Conservation (phyloP, 2,113 vertebrate genomes). For the Datnioides undecimradiatus region DNA sequence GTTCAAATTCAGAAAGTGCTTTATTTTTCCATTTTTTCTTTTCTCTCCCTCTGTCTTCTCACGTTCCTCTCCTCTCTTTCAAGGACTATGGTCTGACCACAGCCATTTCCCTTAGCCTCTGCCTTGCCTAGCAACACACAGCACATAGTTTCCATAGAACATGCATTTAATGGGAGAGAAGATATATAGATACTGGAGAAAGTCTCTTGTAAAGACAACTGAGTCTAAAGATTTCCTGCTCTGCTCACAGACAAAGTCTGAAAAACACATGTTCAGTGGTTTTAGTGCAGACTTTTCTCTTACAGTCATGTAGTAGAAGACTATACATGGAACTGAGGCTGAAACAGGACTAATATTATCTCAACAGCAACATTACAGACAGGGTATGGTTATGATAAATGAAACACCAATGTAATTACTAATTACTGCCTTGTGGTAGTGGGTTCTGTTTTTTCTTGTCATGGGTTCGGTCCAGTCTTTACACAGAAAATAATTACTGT, state of each 20-base stretch:
- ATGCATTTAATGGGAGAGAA: conserved; percentile 71
- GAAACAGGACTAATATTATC: conserved; percentile 24
- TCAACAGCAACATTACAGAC: conserved; percentile 31
- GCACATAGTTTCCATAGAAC: conserved; percentile 82
- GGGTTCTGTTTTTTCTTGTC: conserved; percentile 35
- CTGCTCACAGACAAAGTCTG: conserved; percentile 39
- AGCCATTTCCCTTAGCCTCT: conserved; percentile 81
- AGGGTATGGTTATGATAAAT: conserved; percentile 37
- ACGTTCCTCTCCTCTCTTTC: conserved; percentile 64
- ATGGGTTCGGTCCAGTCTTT: conserved; percentile 26
- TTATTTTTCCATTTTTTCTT: conserved; percentile 25
- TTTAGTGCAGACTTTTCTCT: conserved; percentile 37
- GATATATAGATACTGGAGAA: conserved; percentile 77
- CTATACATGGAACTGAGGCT: conserved; percentile 17
- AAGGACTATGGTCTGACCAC: conserved; percentile 82
- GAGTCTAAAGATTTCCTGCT: conserved; percentile 51
- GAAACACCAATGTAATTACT: conserved; percentile 32
- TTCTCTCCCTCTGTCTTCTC: conserved; percentile 41
- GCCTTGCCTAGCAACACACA: conserved; percentile 73
- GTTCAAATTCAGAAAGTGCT: conserved; percentile 47
- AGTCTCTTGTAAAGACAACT: conserved; percentile 69
- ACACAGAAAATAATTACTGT: conserved; percentile 12
- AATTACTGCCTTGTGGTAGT: conserved; percentile 37
- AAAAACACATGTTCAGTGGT: conserved; percentile 63
- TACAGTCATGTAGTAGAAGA: conserved; percentile 17